phyloP scores from a whole-genome alignment of 2,113 vertebrate species.

The Notothenia rossii region DNA sequence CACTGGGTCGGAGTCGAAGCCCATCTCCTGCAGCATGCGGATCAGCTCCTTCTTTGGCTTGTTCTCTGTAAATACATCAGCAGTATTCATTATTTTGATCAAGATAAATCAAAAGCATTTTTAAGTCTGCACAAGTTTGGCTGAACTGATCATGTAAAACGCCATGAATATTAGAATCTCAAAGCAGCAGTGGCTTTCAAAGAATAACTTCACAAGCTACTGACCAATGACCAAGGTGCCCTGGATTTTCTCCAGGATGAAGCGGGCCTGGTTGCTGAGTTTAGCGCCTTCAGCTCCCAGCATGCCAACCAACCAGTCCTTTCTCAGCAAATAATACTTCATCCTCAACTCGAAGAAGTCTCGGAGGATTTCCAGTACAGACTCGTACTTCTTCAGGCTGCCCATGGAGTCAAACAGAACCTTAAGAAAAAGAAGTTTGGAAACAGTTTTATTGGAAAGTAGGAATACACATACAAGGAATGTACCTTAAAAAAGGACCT shows the following conservation, averaged over 20 bases:
- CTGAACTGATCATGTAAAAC: not conserved
- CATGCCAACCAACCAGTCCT: constrained; percentile 96
- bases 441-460: not conserved
- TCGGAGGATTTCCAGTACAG: constrained; percentile 89
- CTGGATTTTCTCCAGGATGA: constrained; percentile 98
- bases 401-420: constrained; percentile 97
- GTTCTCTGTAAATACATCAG: constrained; percentile 87
- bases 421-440: constrained; percentile 65
- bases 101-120: too few relatives aligned
- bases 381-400: constrained; percentile 95
- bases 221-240: constrained; percentile 95
- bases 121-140: not conserved
- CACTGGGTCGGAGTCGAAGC: constrained; percentile 96
- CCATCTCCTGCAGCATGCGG: constrained; percentile 91
- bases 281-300: constrained; percentile 91
- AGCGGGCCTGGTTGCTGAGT: constrained; percentile 96
- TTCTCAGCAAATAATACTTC: constrained; percentile 92
- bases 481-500: too few relatives aligned
- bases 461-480: too few relatives aligned
- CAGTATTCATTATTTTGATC: not conserved
- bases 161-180: too few relatives aligned
- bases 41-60: constrained; percentile 98
- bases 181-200: not conserved
- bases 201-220: constrained; percentile 31
- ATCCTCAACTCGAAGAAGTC: constrained; percentile 95